phyloP scores from a whole-genome alignment of 2,888 invertebrate genomes.

The Polylopha cassiicola region DNA sequence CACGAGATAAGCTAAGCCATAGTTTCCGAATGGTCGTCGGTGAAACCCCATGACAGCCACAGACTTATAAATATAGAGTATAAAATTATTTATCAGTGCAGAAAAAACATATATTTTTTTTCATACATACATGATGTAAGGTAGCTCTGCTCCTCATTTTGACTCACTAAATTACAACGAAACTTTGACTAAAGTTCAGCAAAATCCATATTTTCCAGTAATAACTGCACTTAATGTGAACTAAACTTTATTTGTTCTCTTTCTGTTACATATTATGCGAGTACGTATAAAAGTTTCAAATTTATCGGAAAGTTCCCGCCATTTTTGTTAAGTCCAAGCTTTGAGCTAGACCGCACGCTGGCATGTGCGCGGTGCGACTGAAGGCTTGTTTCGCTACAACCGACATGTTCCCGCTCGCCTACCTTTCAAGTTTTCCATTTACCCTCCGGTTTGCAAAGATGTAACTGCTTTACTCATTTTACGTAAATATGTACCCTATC shows the following conservation, averaged over 20 bases:
- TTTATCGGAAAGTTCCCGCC: constrained; percentile 67
- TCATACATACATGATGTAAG: no score
- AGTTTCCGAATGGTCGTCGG: no score
- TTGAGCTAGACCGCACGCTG: constrained; percentile 49
- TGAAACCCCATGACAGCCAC: no score
- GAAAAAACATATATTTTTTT: no score
- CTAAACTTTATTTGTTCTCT: constrained; percentile 4
- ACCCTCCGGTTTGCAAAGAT: constrained; percentile 26
- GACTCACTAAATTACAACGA: no score
- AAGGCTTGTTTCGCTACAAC: constrained; percentile 55
- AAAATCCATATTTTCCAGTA: background rate
- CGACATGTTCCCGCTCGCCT: constrained; percentile 64
- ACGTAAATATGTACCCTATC: constrained; percentile 17
- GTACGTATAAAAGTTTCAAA: constrained; percentile 46
- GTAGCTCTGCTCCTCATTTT: no score
- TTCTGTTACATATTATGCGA: constrained; percentile 24
- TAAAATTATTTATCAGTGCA: no score
- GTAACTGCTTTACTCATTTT: constrained; percentile 21
- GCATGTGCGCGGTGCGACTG: constrained; percentile 68
- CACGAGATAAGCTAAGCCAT: no score
- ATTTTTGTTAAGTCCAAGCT: constrained; percentile 42
- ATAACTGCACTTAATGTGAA: constrained; percentile 3
- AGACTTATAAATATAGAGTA: no score
- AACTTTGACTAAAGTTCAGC: no score
- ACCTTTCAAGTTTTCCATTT: constrained; percentile 65